phyloP scores from a whole-genome alignment of 2,113 vertebrate species.

The Eulacestoma nigropectus region DNA sequence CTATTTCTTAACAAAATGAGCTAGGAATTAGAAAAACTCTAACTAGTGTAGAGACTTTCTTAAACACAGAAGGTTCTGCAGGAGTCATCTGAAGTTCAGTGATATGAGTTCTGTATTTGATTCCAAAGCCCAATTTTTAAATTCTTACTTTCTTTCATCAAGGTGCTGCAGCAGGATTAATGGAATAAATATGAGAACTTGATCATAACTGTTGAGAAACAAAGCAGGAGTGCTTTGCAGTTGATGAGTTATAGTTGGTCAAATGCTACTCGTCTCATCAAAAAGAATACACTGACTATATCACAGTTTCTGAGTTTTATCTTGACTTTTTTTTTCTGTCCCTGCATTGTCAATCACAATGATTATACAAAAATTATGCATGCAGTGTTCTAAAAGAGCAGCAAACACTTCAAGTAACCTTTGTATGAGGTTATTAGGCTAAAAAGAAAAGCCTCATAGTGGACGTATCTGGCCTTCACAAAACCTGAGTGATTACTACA shows the following conservation, averaged over 20 bases:
- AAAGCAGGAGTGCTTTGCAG: neutral
- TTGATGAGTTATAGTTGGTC: neutral
- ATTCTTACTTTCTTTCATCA: neutral
- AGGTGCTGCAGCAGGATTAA: neutral
- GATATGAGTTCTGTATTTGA: neutral
- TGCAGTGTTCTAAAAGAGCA: neutral
- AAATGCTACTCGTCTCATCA: fast-evolving
- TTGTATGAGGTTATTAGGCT: neutral
- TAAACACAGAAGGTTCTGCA: neutral
- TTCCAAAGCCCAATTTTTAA: neutral
- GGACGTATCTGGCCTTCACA: neutral
- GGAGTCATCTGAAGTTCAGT: neutral
- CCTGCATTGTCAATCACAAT: neutral
- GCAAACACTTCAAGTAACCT: neutral
- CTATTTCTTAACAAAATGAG: neutral
- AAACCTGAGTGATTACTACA: neutral
- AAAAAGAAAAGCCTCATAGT: neutral
- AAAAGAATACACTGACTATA: neutral
- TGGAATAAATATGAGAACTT: neutral
- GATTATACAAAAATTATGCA: neutral
- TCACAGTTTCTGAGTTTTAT: neutral
- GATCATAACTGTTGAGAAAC: neutral
- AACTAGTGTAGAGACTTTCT: neutral
- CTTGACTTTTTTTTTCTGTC: neutral
- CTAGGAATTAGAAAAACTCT: neutral